A percentile compares a stretch with the other conserved stretches of the same genome.
phyloP scores from a whole-genome alignment of 2,113 vertebrate species.

The Lophura nycthemera region DNA sequence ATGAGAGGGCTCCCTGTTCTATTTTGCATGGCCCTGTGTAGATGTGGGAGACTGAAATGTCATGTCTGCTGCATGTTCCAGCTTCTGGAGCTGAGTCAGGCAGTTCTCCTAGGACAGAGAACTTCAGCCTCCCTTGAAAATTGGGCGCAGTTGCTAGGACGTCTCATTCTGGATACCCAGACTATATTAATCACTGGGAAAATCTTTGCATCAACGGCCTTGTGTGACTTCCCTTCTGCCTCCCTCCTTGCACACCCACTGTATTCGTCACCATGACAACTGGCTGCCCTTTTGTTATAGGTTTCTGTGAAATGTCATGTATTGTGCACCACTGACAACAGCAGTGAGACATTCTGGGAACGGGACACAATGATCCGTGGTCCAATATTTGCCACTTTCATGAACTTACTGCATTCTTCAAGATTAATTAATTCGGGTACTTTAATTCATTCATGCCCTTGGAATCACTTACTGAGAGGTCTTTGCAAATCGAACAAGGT shows the following conservation, averaged over 20 bases:
- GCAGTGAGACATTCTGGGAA: not conserved
- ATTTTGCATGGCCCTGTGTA: not conserved
- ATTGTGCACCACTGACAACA: not conserved
- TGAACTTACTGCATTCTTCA: not conserved
- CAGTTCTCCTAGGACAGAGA: not conserved
- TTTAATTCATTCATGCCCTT: not conserved
- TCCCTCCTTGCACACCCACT: rapidly evolving
- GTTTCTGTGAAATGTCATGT: not conserved
- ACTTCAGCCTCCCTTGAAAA: not conserved
- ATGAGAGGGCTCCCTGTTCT: not conserved
- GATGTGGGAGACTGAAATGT: not conserved
- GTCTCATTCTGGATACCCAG: not conserved
- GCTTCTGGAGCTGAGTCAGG: not conserved
- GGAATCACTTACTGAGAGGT: not conserved
- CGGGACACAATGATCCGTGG: not conserved
- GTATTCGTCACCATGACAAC: slow-evolving; percentile 29
- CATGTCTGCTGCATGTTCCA: not conserved
- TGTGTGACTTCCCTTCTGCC: not conserved
- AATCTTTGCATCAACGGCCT: not conserved
- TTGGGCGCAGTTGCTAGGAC: not conserved
- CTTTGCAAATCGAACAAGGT: not conserved
- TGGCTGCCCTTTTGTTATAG: not conserved
- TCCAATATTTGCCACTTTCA: not conserved
- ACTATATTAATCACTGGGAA: not conserved
- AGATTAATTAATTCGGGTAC: not conserved